Conservation (phyloP, 2,113 vertebrate species). For the Lophotis ruficrista region DNA sequence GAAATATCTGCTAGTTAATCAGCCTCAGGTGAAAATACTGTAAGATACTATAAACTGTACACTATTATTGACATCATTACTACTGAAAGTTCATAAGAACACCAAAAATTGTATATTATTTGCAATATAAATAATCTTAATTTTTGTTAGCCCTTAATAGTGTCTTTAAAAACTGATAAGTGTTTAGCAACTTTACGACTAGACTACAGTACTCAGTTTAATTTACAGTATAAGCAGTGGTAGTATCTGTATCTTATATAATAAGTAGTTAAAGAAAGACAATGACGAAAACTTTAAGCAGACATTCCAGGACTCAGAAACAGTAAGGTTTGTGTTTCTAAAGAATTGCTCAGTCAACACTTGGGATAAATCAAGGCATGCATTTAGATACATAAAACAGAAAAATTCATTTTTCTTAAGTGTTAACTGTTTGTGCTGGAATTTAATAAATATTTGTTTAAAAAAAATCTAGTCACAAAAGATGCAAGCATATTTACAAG, state of each 20-base stretch:
- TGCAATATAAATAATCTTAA: not conserved
- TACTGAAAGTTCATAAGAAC: not conserved
- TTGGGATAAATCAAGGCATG: not conserved
- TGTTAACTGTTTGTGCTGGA: not conserved
- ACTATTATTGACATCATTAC: not conserved
- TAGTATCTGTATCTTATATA: not conserved
- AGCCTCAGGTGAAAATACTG: slow-evolving; percentile 14
- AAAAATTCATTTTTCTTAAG: not conserved
- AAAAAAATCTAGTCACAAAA: not conserved
- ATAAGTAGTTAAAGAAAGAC: not conserved
- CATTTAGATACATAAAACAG: not conserved
- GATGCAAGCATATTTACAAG: not conserved
- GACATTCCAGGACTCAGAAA: not conserved
- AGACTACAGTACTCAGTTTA: not conserved
- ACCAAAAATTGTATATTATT: not conserved
- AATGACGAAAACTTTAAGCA: not conserved
- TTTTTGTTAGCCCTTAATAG: not conserved
- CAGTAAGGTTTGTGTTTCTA: not conserved
- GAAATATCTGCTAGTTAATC: slow-evolving; percentile 48
- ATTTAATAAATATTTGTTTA: not conserved
- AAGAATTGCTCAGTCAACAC: not conserved
- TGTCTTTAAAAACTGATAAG: not conserved
- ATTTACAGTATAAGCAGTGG: not conserved
- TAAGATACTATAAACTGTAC: not conserved
- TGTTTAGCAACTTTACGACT: not conserved